phyloP scores from a whole-genome alignment of 2,888 invertebrate genomes.

The Lagria hirta region DNA sequence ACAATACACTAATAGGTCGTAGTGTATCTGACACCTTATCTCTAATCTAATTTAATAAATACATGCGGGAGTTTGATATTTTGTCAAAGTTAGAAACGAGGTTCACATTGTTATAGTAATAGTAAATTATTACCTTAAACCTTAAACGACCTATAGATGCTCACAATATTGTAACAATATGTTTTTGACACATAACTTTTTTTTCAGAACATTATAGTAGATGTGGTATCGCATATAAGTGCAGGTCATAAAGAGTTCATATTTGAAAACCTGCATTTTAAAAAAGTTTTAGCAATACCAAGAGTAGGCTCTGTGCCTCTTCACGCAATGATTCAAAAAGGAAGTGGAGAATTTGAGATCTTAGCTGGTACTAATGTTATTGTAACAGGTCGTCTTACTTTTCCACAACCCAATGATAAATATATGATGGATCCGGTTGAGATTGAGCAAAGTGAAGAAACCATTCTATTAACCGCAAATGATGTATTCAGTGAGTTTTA shows the following conservation, averaged over 20 bases:
- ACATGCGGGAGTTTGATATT: too few relatives aligned
- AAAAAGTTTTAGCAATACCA: conserved; percentile 44
- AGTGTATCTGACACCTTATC: too few relatives aligned
- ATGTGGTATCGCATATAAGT: conserved; percentile 39
- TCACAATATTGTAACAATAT: too few relatives aligned
- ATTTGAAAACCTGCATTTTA: conserved; percentile 50
- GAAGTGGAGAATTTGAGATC: conserved; percentile 52
- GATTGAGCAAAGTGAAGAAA: conserved; percentile 51
- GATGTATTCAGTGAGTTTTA: conserved; percentile 72
- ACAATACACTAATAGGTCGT: too few relatives aligned
- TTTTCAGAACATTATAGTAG: conserved; percentile 40
- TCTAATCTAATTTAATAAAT: too few relatives aligned
- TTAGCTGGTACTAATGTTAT: conserved; percentile 63
- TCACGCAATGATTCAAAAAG: conserved; percentile 51
- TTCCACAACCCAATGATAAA: conserved; percentile 60
- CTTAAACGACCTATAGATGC: too few relatives aligned
- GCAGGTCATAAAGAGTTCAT: conserved; percentile 43
- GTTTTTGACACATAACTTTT: too few relatives aligned
- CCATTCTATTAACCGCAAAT: conserved; percentile 59
- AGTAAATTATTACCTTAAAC: too few relatives aligned
- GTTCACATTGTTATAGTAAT: too few relatives aligned
- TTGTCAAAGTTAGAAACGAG: too few relatives aligned
- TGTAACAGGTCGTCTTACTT: conserved; percentile 68
- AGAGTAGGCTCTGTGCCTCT: conserved; percentile 50
- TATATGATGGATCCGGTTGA: conserved; percentile 57